Conservation (phyloP, 2,113 vertebrate species). For the Proteles cristata region DNA sequence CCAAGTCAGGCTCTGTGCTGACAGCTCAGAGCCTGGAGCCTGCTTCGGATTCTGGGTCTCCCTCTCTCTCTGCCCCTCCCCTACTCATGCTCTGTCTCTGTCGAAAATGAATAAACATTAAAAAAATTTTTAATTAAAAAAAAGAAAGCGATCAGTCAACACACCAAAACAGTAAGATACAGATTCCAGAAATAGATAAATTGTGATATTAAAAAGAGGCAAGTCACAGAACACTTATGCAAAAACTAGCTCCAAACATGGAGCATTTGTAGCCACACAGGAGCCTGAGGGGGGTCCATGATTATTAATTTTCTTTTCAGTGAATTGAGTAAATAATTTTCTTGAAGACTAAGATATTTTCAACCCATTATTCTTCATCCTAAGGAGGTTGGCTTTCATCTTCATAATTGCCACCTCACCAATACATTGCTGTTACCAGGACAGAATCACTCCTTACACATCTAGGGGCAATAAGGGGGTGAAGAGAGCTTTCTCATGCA, state of each 20-base stretch:
- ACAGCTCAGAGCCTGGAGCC: too few species aligned
- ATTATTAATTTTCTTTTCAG: neutral
- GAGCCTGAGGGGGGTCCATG: accelerated
- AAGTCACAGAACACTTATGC: neutral
- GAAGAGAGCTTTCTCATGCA: neutral
- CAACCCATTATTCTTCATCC: neutral
- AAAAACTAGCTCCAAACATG: neutral
- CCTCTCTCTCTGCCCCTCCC: too few species aligned
- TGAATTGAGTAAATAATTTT: neutral
- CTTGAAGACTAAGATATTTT: neutral
- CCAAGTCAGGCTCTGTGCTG: too few species aligned
- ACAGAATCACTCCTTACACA: neutral
- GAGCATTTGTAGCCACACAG: neutral
- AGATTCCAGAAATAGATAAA: neutral
- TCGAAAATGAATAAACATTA: too few species aligned
- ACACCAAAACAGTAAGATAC: neutral
- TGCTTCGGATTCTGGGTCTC: too few species aligned
- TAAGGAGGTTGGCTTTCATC: neutral
- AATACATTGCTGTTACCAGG: neutral
- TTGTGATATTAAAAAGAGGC: neutral
- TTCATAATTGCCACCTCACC: neutral
- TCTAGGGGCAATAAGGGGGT: neutral
- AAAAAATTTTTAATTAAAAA: neutral
- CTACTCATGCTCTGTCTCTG: too few species aligned
- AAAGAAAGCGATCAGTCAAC: neutral